Base-by-base conservation (phyloP, 2,888 invertebrate species). In the Trichogramma evanescens region DNA sequence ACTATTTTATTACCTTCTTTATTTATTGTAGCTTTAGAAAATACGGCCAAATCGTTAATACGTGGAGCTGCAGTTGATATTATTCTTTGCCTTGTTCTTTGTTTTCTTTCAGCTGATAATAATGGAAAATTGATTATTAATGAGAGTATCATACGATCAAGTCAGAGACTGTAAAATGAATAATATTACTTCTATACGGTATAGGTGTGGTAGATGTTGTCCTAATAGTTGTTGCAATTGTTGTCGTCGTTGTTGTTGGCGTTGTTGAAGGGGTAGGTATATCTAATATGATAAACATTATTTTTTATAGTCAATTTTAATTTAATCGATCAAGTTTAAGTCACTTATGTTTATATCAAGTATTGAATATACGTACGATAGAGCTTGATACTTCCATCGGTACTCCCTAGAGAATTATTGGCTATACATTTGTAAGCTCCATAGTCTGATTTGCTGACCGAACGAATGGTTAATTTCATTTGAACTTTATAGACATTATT, bases 361-460 rank as follows among this genome's bases (percentile, higher is more conserved):
- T 9, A 45, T 45, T 9, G n/a, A 13, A 46, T 9, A 39, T 66
- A 79, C 80, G 80, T 71, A 82, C 83, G 74, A 67, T 82, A 81
- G 50, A 83, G 74, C 67, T 79, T 80, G 68, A 83, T 83, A 64
- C 77, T 79, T 57, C 83, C 82, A 68, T 82, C 82, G 3, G 82
- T 82, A 63, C 80, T 81, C 41, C 83, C 83, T 8, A 83, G 71
- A 8, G 81, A 79, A 70, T 83, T 83, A 69, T 80, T 81, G 4
- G 82, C 80, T 59, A 82, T 78, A 66, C 83, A 83, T 68, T 80
- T 79, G 70, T 82, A 82, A 50, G 79, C 74, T 59, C 81, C 80
- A 65, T 77, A 82, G 71, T 82, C 82, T 4, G 72, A 68, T n/a
- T 70, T 66, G 8, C 74, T 74, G 13, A 82, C 79, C 10, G 79